phyloP scores from a whole-genome alignment of 2,888 invertebrate genomes.

The Himalopsyche anomala region DNA sequence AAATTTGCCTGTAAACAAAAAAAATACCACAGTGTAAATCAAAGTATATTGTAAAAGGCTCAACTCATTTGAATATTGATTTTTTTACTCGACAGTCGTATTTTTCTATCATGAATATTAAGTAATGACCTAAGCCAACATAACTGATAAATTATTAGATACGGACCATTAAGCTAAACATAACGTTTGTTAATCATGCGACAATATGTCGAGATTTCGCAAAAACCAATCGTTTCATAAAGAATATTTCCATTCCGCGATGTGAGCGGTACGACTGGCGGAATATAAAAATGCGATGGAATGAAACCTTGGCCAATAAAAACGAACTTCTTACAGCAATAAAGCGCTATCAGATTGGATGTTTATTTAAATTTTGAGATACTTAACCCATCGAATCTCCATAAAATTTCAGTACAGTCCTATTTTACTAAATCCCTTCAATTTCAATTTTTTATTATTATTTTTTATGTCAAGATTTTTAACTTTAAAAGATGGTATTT shows the following conservation, averaged over 20 bases:
- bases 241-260: slow-evolving; percentile 3
- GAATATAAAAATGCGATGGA: slow-evolving; percentile 36
- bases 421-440: no score
- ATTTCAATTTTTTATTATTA: no score
- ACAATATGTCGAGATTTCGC: slow-evolving; percentile 36
- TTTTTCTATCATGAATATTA: slow-evolving; percentile 17
- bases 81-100: not conserved
- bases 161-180: not conserved
- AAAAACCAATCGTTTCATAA: slow-evolving; percentile 19
- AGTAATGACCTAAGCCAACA: slow-evolving; percentile 24
- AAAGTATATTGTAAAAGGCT: not conserved
- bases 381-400: slow-evolving; percentile 23
- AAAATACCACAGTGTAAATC: not conserved
- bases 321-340: not conserved
- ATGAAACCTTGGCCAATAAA: slow-evolving; percentile 53
- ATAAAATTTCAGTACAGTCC: not conserved
- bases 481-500: no score
- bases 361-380: slow-evolving; percentile 45
- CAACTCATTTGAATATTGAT: not conserved
- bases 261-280: slow-evolving; percentile 33
- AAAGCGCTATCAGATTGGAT: slow-evolving; percentile 39
- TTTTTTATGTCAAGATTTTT: no score
- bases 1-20: slow-evolving; percentile 51
- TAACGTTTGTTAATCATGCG: slow-evolving; percentile 43
- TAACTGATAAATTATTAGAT: slow-evolving; percentile 20